These are phyloP conservation scores for Prunella himalayana DNA, from an alignment of 2,113 vertebrate species.

Conservation along the genomic window DNA sequence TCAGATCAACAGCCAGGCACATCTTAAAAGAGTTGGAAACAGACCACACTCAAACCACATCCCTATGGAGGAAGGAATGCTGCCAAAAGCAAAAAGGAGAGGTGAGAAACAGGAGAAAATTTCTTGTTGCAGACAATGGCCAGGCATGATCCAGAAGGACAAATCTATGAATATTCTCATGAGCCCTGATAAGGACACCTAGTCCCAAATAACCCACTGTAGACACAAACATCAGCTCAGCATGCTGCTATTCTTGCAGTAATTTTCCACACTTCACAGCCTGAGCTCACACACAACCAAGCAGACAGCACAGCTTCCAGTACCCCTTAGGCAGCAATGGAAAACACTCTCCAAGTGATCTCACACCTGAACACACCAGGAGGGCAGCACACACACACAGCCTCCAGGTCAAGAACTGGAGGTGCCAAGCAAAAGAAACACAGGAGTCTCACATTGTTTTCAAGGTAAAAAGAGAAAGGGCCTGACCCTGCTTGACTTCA, in stretches of 20 bases:
- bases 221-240: neutral
- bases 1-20: neutral
- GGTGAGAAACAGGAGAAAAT: neutral
- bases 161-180: neutral
- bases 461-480: neutral
- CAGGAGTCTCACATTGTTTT: neutral
- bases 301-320: neutral
- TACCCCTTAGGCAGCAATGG: neutral
- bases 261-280: neutral
- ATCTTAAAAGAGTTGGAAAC: neutral
- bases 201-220: neutral
- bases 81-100: neutral
- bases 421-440: constrained; percentile 37
- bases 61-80: neutral
- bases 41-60: neutral
- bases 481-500: neutral
- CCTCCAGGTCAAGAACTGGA: neutral
- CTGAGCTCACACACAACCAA: neutral
- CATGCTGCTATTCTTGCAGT: neutral
- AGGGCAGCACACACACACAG: neutral
- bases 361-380: neutral
- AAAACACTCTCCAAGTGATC: neutral
- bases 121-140: neutral
- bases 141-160: neutral
- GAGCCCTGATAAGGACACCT: neutral